Percentiles rank a stretch among this genome's conserved stretches.
Conservation (phyloP, 2,797 vertebrate genomes). For the Cossypha heuglini region DNA sequence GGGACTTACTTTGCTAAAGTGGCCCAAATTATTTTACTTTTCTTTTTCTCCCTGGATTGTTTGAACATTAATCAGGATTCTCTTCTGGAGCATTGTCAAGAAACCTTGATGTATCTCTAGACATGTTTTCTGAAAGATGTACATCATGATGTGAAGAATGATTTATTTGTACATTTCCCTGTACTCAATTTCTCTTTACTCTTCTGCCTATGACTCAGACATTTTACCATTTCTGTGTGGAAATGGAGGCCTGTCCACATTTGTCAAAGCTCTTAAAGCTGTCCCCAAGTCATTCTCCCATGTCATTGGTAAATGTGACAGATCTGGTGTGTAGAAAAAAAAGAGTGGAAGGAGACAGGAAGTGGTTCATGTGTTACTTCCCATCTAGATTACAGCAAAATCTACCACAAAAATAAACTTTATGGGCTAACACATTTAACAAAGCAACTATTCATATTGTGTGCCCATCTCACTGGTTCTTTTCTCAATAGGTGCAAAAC, state of each 20-base stretch:
- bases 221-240: not conserved
- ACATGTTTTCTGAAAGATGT: not conserved
- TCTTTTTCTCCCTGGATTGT: not conserved
- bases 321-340: not conserved
- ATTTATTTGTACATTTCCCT: not conserved
- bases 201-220: not conserved
- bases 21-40: not conserved
- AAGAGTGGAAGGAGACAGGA: not conserved
- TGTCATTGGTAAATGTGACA: not conserved
- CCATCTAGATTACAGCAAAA: not conserved
- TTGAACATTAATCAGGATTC: not conserved
- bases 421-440: not conserved
- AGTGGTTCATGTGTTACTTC: not conserved
- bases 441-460: accelerated
- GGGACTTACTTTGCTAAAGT: not conserved
- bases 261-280: not conserved
- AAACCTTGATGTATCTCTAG: not conserved
- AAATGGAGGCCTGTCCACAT: not conserved
- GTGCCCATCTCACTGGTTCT: not conserved
- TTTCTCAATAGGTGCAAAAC: not conserved
- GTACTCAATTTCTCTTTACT: not conserved
- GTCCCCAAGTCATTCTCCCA: not conserved
- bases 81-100: not conserved
- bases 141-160: not conserved
- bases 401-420: not conserved